Percentiles rank a stretch among this genome's conserved stretches.
Evolutionary conservation across 2,113 vertebrate genomes (phyloP).

Genomic region (Synodontis membranacea): DNA sequence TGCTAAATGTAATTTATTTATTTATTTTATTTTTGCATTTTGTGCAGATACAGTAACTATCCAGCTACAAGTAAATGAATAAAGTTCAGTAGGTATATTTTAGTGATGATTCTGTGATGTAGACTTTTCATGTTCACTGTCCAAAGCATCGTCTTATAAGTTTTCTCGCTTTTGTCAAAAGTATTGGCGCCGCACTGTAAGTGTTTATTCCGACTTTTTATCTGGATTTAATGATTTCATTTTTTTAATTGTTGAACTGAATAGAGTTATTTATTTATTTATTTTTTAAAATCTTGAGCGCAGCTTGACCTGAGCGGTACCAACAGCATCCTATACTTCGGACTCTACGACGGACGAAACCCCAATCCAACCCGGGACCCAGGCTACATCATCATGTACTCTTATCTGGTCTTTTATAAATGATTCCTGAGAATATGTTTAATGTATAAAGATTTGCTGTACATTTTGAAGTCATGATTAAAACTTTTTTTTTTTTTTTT

Average conservation of each 20-base stretch:
- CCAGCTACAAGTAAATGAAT: too few species aligned
- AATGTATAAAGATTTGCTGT: neutral
- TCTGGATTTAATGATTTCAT: too few species aligned
- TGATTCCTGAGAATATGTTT: conserved; percentile 44
- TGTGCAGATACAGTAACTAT: too few species aligned
- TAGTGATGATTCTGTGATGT: too few species aligned
- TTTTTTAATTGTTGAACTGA: neutral
- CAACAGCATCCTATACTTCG: conserved; percentile 73
- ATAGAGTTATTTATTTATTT: too few species aligned
- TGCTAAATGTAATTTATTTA: neutral
- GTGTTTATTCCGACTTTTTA: too few species aligned
- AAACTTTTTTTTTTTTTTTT: conserved; percentile 19
- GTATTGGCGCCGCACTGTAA: neutral
- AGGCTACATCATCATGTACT: conserved; percentile 76
- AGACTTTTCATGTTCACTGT: too few species aligned
- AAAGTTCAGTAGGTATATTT: too few species aligned
- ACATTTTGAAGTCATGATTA: neutral
- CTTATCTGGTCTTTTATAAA: conserved; percentile 77
- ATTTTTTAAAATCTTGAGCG: conserved; percentile 7
- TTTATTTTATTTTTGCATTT: neutral
- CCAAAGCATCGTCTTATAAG: too few species aligned
- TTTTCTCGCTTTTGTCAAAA: neutral
- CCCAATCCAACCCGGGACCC: conserved; percentile 69
- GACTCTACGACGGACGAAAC: conserved; percentile 69
- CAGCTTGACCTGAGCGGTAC: conserved; percentile 67